A percentile compares a stretch with the other conserved stretches of the same genome.
phyloP scores from a whole-genome alignment of 2,113 vertebrate species.

The Oceanodroma tethys region DNA sequence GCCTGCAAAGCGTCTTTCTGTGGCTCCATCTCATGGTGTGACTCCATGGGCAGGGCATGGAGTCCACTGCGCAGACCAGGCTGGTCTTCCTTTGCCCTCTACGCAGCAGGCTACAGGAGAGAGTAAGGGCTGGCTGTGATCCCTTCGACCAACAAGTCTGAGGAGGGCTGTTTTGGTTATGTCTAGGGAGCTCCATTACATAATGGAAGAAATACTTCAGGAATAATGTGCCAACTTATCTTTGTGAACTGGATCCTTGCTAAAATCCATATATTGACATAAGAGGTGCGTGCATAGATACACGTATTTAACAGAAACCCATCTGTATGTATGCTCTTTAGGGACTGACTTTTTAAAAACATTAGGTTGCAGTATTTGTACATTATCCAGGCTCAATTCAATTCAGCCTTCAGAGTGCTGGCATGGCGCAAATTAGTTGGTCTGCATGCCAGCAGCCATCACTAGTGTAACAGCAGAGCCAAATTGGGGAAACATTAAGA shows the following conservation, averaged over 20 bases:
- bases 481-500: slow-evolving; percentile 32
- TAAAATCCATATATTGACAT: not conserved
- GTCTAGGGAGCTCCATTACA: not conserved
- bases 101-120: not conserved
- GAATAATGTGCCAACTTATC: not conserved
- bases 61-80: not conserved
- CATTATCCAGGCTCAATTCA: slow-evolving; percentile 15
- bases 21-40: not conserved
- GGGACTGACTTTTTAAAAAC: not conserved
- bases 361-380: slow-evolving; percentile 19
- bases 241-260: not conserved
- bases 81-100: not conserved
- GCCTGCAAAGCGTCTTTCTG: not conserved
- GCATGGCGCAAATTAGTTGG: slow-evolving; percentile 4
- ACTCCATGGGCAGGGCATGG: accelerated
- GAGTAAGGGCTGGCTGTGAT: not conserved
- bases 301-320: not conserved
- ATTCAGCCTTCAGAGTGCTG: slow-evolving; percentile 11
- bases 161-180: not conserved
- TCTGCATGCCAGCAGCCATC: slow-evolving; percentile 22
- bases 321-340: not conserved
- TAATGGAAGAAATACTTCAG: not conserved
- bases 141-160: not conserved
- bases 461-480: not conserved
- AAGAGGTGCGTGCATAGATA: not conserved